Evolutionary conservation across 2,113 vertebrate genomes (phyloP), one percentile per base, ranked within the genome.

Genomic region (Hippocampus abdominalis): DNA sequence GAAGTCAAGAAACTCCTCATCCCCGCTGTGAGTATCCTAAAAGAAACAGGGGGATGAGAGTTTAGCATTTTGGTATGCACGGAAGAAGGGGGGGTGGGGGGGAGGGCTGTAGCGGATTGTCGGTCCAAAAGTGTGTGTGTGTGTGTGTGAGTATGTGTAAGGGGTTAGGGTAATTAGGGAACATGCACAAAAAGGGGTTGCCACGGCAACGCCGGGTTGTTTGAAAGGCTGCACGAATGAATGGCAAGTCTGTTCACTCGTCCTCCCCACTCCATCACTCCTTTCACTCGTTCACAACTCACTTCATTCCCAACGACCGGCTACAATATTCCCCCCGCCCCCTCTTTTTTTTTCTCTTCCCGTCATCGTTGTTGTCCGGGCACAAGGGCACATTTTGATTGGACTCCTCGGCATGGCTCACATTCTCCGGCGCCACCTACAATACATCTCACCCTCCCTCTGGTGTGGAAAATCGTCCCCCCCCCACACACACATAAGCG

Each of bases 1-100:
- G 96, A 97, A 90, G 96, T 98, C 85, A 96, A 95, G 88, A 98
- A 98, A 78, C 90, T 98, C 68, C 91, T 98, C 54, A 93, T 98
- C 66, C 96, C 96, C 51, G 95, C 96, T 85, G 96, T 98, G 92
- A 97, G 96, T 96, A 79, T 46, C 57, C 25, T 4, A 39, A 39
- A 54, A 23, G n/a, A 70, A 60, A 16, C 64, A n/a, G n/a, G 20
- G 83, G 82, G 76, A 78, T 79, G 76, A 84, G 73, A 54, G 76
- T 78, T 74, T 51, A 63, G 69, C 74, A 72, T 84, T 86, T 90
- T 87, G 89, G 87, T 89, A 88, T 89, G 89, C 87, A 85, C 70
- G 78, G 78, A 83, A 82, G 80, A 83, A 84, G 86, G 84, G 66
- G 69, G 23, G 40, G n/a, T 39, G 13, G 15, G 59, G 23, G n/a